These are phyloP conservation scores for Melieria crassipennis DNA, from an alignment of 2,888 invertebrate species.

Conservation along the genomic window DNA sequence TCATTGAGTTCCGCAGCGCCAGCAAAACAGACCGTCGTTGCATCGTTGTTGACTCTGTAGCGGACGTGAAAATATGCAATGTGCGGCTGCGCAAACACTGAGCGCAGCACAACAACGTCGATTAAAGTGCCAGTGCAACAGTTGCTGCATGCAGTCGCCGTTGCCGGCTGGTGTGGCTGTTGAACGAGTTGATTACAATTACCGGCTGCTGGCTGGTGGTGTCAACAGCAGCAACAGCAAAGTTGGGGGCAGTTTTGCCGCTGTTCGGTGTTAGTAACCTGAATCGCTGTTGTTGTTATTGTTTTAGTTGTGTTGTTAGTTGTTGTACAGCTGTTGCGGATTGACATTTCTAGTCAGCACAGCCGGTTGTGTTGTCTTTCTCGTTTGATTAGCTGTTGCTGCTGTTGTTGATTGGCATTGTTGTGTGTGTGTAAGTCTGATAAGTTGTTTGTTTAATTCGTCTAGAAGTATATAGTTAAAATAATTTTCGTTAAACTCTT, in stretches of 20 bases:
- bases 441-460: constrained; percentile 53
- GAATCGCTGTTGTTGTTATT: too few relatives aligned
- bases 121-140: constrained; percentile 24
- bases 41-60: too few relatives aligned
- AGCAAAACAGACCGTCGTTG: too few relatives aligned
- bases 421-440: constrained; percentile 42
- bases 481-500: constrained; percentile 14
- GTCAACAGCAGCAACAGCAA: too few relatives aligned
- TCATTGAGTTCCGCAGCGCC: too few relatives aligned
- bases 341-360: constrained; percentile 17
- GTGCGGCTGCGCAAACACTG: constrained; percentile 12
- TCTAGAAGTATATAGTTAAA: constrained; percentile 48
- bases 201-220: too few relatives aligned
- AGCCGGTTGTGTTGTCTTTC: constrained; percentile 11
- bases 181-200: too few relatives aligned
- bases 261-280: too few relatives aligned
- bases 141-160: constrained; percentile 19
- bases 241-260: too few relatives aligned
- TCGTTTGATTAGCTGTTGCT: constrained; percentile 37
- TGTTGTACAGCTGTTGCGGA: neutral
- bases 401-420: constrained; percentile 25
- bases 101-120: neutral
- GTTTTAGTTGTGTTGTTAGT: too few relatives aligned
- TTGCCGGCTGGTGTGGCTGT: constrained; percentile 10
- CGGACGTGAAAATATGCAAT: too few relatives aligned